Evolutionary conservation across 2,888 invertebrate genomes (phyloP).

Genomic region (Drosophila bunnanda): DNA sequence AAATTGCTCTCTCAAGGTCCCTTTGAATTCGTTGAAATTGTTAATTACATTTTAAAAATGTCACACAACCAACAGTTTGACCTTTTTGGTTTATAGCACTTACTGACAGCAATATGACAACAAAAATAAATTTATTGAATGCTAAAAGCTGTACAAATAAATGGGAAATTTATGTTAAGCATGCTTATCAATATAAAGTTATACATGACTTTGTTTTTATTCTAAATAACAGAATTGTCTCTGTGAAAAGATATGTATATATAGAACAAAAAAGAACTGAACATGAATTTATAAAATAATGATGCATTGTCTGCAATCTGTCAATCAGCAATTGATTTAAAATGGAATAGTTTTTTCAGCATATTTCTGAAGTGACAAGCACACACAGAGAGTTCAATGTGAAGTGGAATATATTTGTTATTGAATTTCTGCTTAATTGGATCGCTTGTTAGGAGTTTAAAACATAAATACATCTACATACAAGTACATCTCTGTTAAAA

Average conservation of each 20-base stretch:
- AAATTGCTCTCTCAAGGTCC: slow-evolving; percentile 41
- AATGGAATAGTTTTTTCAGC: not conserved
- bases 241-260: not conserved
- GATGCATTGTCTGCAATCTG: not conserved
- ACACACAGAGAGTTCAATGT: not conserved
- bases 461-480: not conserved
- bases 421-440: slow-evolving; percentile 18
- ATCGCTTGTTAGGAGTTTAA: not conserved
- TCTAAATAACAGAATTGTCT: not conserved
- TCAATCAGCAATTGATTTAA: slow-evolving; percentile 2
- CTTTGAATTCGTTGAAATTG: not conserved
- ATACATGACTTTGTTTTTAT: not conserved
- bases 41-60: slow-evolving; percentile 2
- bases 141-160: not conserved
- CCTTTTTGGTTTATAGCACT: not conserved
- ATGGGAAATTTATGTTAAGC: not conserved
- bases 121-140: not conserved
- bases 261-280: too few species aligned
- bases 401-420: slow-evolving; percentile 9
- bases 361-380: slow-evolving; percentile 2
- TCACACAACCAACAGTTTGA: not conserved
- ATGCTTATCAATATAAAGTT: not conserved
- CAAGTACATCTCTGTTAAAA: not conserved
- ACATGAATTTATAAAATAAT: not conserved
- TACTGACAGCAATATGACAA: not conserved